Conservation (phyloP, 2,113 vertebrate genomes). For the Mastomys natalensis region DNA sequence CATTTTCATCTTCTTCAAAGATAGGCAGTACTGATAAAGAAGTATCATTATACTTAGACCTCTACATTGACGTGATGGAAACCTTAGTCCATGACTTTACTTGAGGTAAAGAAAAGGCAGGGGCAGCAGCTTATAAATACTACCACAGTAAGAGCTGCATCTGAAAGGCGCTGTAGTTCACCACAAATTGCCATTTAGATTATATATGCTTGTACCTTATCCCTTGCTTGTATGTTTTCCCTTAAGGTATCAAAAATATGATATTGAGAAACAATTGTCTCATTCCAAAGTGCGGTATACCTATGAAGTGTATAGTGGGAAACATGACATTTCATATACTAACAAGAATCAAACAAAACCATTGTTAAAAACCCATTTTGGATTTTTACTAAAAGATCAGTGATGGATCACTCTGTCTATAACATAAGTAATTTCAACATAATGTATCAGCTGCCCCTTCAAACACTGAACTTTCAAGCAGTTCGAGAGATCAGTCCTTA, state of each 20-base stretch:
- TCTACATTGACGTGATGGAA: background rate
- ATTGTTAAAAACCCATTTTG: background rate
- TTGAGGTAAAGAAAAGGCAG: background rate
- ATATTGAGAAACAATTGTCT: background rate
- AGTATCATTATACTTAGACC: background rate
- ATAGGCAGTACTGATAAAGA: background rate
- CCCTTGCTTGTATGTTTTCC: background rate
- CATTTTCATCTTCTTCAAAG: background rate
- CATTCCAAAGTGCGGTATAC: background rate
- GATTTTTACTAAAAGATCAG: conserved; percentile 18
- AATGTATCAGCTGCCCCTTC: background rate
- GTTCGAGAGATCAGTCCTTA: background rate
- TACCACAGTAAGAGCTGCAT: background rate
- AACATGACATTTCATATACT: background rate
- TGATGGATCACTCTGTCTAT: conserved; percentile 1
- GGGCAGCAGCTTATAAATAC: background rate
- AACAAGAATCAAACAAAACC: conserved; percentile 1
- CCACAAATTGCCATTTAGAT: background rate
- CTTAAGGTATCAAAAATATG: background rate
- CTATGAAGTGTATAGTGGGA: background rate
- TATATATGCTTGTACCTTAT: background rate
- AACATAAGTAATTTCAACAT: background rate
- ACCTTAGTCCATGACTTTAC: background rate
- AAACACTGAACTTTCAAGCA: background rate
- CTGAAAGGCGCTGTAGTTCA: background rate